A percentile compares a stretch with the other conserved stretches of the same genome.
Evolutionary conservation across 2,888 invertebrate genomes (phyloP).

Genomic region (Hofmannophila pseudospretella): DNA sequence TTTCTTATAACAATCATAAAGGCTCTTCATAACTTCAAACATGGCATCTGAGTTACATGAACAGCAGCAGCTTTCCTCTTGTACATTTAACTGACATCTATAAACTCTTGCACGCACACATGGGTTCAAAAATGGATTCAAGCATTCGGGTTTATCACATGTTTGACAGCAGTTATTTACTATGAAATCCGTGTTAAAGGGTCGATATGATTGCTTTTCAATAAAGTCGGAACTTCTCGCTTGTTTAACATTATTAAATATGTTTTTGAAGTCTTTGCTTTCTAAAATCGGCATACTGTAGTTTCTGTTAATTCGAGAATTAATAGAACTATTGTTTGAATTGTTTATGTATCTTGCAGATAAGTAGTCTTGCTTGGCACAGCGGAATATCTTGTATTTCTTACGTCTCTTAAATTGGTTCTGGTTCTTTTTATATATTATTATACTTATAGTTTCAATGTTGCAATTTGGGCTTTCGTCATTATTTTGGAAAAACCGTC

Average conservation of each 20-base stretch:
- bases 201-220: slow-evolving; percentile 7
- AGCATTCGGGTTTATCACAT: slow-evolving; percentile 12
- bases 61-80: slow-evolving; percentile 27
- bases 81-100: slow-evolving; percentile 22
- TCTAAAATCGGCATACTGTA: slow-evolving; percentile 11
- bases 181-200: slow-evolving; percentile 17
- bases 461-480: no score
- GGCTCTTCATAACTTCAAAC: slow-evolving; percentile 15
- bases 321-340: background rate
- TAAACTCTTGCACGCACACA: slow-evolving; percentile 15
- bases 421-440: slow-evolving; percentile 17
- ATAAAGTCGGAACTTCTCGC: background rate
- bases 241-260: background rate
- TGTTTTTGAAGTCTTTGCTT: background rate
- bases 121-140: slow-evolving; percentile 8
- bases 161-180: slow-evolving; percentile 21
- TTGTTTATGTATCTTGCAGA: background rate
- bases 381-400: slow-evolving; percentile 14
- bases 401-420: slow-evolving; percentile 16
- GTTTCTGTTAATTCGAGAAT: background rate
- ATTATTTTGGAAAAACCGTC: background rate
- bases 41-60: slow-evolving; percentile 13
- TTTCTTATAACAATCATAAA: slow-evolving; percentile 14
- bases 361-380: slow-evolving; percentile 7
- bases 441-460: slow-evolving; percentile 15